Evolutionary conservation across 2,797 vertebrate species (phyloP).

Genomic region (Ammospiza maritima): DNA sequence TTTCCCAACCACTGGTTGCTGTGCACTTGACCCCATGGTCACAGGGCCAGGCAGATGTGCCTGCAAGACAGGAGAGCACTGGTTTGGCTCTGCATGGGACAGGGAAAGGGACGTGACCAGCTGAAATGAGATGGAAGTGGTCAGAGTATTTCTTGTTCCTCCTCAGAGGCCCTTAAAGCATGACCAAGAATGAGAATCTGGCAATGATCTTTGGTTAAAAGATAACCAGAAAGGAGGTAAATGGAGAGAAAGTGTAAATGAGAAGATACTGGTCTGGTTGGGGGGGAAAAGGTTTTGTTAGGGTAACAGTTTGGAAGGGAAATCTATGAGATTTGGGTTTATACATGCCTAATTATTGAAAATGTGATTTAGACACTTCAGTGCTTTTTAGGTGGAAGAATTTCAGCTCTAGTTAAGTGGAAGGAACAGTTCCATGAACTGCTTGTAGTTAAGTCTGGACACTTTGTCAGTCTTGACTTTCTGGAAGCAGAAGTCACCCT

Average conservation of each 20-base stretch:
- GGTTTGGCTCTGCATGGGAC: neutral
- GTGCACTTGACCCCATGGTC: neutral
- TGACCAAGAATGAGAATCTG: conserved; percentile 10
- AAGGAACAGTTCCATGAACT: neutral
- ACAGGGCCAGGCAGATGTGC: neutral
- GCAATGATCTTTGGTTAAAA: conserved; percentile 37
- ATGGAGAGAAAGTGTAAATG: conserved; percentile 29
- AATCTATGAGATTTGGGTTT: neutral
- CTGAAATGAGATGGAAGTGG: neutral
- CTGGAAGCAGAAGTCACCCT: neutral
- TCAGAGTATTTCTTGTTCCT: neutral
- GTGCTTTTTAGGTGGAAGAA: neutral
- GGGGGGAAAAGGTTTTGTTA: neutral
- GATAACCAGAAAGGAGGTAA: conserved; percentile 22
- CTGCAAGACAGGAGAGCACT: neutral
- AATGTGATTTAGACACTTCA: neutral
- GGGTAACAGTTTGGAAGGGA: neutral
- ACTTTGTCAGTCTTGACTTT: neutral
- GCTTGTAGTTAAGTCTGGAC: neutral
- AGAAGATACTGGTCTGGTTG: neutral
- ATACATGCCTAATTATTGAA: neutral
- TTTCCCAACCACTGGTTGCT: neutral
- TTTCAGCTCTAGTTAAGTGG: neutral
- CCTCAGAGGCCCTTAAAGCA: neutral
- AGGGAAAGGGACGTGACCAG: neutral